Evolutionary conservation across 2,113 vertebrate species (phyloP).

Genomic region (Cyanoramphus novaezelandiae): DNA sequence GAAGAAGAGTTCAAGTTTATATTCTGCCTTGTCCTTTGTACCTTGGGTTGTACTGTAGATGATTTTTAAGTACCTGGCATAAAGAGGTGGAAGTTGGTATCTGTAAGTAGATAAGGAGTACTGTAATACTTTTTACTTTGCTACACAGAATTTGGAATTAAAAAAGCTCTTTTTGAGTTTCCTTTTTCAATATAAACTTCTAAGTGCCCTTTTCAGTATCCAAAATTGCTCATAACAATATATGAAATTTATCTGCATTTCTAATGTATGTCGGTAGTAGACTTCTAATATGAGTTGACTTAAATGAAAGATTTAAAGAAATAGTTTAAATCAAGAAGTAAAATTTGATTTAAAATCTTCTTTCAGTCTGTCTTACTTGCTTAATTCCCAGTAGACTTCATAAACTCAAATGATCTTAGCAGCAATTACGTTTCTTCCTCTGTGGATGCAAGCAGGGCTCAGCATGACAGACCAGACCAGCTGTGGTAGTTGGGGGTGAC

Average conservation of each 20-base stretch:
- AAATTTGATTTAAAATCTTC: not conserved
- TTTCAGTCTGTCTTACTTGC: not conserved
- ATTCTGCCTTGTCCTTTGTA: not conserved
- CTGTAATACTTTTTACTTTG: not conserved
- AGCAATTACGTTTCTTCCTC: not conserved
- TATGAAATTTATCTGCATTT: not conserved
- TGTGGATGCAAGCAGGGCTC: not conserved
- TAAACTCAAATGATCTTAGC: not conserved
- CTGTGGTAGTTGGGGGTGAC: not conserved
- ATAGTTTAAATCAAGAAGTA: not conserved
- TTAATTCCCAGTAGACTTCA: not conserved
- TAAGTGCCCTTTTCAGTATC: not conserved
- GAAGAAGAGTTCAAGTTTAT: not conserved
- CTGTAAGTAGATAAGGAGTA: not conserved
- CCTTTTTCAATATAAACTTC: not conserved
- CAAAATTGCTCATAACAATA: not conserved
- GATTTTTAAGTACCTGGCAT: not conserved
- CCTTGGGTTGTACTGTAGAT: not conserved
- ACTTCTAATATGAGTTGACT: not conserved
- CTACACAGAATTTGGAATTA: not conserved
- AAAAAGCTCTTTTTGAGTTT: not conserved
- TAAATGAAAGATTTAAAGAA: not conserved
- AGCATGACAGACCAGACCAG: not conserved
- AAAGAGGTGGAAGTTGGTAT: not conserved
- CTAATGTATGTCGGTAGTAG: not conserved